phyloP scores from a whole-genome alignment of 2,888 invertebrate species.

The Gryllus longicercus region DNA sequence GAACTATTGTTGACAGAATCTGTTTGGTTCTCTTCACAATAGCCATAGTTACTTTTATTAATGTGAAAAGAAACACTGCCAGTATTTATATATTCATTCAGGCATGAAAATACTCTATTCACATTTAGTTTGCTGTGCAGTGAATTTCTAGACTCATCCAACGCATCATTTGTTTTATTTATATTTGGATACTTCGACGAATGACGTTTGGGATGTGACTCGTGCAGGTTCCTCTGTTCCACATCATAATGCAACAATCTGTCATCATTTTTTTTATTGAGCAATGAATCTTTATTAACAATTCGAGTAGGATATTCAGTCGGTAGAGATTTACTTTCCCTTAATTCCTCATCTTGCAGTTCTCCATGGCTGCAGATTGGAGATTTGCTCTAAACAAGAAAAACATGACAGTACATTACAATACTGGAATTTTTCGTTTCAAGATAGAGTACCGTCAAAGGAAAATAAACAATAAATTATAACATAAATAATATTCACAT shows the following conservation, averaged over 20 bases:
- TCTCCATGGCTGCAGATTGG: too few relatives aligned
- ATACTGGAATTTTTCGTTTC: too few relatives aligned
- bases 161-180: too few relatives aligned
- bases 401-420: too few relatives aligned
- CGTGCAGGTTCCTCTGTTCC: neutral
- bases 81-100: slow-evolving; percentile 60
- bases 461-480: too few relatives aligned
- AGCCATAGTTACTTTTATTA: neutral
- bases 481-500: too few relatives aligned
- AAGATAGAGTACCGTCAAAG: too few relatives aligned
- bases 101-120: slow-evolving; percentile 61
- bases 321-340: too few relatives aligned
- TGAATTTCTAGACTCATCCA: neutral
- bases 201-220: neutral
- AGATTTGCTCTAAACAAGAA: too few relatives aligned
- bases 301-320: too few relatives aligned
- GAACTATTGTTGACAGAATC: neutral
- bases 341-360: too few relatives aligned
- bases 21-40: neutral
- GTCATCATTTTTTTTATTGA: neutral
- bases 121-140: slow-evolving; percentile 51
- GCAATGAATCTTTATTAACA: neutral
- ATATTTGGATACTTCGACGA: too few relatives aligned
- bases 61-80: slow-evolving; percentile 18
- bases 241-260: neutral